Evolutionary conservation across 2,113 vertebrate species (phyloP).

Genomic region (Oryctolagus cuniculus): DNA sequence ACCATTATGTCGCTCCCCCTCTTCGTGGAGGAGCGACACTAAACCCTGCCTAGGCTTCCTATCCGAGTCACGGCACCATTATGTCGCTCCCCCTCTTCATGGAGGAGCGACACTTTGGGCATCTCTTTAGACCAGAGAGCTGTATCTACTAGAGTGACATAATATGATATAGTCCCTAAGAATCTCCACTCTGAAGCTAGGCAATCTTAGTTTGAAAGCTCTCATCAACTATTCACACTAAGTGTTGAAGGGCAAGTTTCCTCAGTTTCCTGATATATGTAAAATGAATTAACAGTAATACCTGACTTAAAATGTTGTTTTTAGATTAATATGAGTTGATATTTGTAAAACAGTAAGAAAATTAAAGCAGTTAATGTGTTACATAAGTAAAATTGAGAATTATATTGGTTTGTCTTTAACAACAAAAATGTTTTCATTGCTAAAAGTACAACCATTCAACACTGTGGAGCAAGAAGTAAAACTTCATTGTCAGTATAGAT

Average conservation of each 20-base stretch:
- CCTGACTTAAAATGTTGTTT: background rate
- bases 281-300: background rate
- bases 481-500: background rate
- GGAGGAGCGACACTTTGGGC: too few relatives aligned
- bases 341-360: background rate
- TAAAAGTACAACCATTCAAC: background rate
- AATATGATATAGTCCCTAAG: background rate
- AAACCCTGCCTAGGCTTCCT: too few relatives aligned
- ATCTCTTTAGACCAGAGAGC: background rate
- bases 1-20: too few relatives aligned
- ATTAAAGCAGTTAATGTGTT: background rate
- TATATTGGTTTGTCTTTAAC: background rate
- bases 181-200: background rate
- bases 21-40: too few relatives aligned
- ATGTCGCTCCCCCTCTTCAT: too few relatives aligned
- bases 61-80: too few relatives aligned
- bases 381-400: background rate
- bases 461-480: background rate
- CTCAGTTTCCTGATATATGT: background rate
- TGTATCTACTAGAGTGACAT: background rate
- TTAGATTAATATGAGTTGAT: background rate
- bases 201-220: background rate
- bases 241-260: background rate
- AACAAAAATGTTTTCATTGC: background rate
- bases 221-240: background rate